Evolutionary conservation across 37 sponge, comb jelly and placozoan species (phyloP).

Genomic region (Petrosia ficiformis): DNA sequence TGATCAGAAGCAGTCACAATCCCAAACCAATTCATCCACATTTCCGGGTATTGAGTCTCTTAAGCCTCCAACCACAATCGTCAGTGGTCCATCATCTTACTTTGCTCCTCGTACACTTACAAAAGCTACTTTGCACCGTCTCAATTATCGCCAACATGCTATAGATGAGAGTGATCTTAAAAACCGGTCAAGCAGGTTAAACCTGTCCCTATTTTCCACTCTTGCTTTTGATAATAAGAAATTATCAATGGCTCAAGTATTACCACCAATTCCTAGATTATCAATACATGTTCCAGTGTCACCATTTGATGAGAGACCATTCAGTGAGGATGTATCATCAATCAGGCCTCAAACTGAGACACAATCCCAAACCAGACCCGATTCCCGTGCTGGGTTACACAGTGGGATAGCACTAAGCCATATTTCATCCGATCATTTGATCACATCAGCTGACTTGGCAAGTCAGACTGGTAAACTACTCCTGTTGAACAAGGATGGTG

Average conservation of each 20-base stretch:
- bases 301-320: neutral
- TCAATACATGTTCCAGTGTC: too few relatives aligned
- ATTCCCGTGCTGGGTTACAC: neutral
- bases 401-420: neutral
- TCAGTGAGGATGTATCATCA: neutral
- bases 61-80: neutral
- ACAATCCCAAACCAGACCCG: neutral
- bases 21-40: neutral
- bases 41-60: neutral
- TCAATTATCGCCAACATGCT: neutral
- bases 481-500: conserved; percentile 12
- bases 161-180: too few relatives aligned
- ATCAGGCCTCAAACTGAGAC: neutral
- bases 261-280: neutral
- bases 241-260: neutral
- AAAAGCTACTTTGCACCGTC: neutral
- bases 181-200: too few relatives aligned
- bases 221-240: neutral
- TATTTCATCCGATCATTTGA: conserved; percentile 40
- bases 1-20: too few relatives aligned
- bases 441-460: conserved; percentile 21
- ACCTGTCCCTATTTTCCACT: neutral
- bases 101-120: neutral
- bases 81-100: neutral
- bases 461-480: conserved; percentile 16